These are phyloP conservation scores for Drosophila neocordata DNA, from an alignment of 1,140 invertebrate species.

Conservation along the genomic window DNA sequence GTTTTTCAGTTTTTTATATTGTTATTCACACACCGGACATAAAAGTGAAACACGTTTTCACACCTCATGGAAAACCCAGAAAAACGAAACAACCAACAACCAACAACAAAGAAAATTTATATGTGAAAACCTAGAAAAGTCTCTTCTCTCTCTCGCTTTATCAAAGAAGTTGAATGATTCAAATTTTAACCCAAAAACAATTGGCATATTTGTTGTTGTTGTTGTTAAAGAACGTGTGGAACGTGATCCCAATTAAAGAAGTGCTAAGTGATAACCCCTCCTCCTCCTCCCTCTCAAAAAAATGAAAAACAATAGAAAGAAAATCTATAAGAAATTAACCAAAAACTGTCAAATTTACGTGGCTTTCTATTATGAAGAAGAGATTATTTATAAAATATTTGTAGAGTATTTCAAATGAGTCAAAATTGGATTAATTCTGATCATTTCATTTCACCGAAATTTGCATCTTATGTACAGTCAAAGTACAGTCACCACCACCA, in stretches of 20 bases:
- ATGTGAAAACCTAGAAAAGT: no score
- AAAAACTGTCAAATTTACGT: background rate
- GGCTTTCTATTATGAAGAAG: background rate
- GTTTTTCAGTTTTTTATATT: background rate
- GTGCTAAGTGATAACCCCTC: background rate
- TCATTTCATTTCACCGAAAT: no score
- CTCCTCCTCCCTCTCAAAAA: background rate
- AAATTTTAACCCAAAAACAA: no score
- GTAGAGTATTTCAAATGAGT: no score
- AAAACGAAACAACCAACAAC: background rate
- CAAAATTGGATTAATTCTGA: no score
- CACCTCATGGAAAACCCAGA: background rate
- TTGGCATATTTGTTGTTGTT: no score
- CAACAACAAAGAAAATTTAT: no score
- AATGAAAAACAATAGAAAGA: background rate
- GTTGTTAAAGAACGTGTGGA: background rate
- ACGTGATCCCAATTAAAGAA: background rate
- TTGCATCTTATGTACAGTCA: no score
- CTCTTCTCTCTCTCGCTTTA: no score
- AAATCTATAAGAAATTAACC: no score
- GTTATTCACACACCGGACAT: background rate
- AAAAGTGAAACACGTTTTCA: background rate
- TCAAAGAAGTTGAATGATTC: no score
- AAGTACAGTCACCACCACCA: no score
- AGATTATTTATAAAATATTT: background rate